These are phyloP conservation scores for Crypturellus undulatus DNA, from an alignment of 2,113 vertebrate species.

Conservation along the genomic window DNA sequence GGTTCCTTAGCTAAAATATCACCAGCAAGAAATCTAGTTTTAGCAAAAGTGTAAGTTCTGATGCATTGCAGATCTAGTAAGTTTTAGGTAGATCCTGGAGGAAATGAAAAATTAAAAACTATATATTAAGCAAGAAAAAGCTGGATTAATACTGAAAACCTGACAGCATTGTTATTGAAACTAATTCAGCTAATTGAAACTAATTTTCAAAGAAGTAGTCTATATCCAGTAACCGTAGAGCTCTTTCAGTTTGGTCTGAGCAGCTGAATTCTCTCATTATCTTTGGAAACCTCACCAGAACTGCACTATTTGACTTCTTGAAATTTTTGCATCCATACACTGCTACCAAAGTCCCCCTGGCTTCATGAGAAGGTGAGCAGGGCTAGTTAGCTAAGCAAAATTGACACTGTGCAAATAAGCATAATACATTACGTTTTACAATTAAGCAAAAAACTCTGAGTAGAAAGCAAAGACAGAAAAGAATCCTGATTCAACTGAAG, in stretches of 20 bases:
- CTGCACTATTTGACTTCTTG: not conserved
- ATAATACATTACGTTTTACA: not conserved
- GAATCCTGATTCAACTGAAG: not conserved
- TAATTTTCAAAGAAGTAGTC: not conserved
- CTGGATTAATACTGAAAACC: not conserved
- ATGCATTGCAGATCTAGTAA: not conserved
- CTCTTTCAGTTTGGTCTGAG: not conserved
- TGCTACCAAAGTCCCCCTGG: not conserved
- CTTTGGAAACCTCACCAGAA: not conserved
- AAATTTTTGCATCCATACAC: fast-evolving
- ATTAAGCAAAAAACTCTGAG: not conserved
- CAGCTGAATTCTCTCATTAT: not conserved
- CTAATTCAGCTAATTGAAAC: too few species aligned
- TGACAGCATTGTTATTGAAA: not conserved
- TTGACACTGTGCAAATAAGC: not conserved
- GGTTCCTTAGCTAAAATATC: not conserved
- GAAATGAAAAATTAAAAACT: not conserved
- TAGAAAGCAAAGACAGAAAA: not conserved
- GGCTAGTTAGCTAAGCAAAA: not conserved
- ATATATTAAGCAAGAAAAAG: not conserved
- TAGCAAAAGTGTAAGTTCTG: not conserved
- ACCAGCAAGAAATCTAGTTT: not conserved
- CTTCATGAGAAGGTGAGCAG: not conserved
- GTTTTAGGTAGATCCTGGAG: not conserved
- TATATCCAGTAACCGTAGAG: not conserved